A percentile compares a stretch with the other conserved stretches of the same genome.
phyloP scores from a whole-genome alignment of 2,888 invertebrate species.

The Meandrusa payeni region DNA sequence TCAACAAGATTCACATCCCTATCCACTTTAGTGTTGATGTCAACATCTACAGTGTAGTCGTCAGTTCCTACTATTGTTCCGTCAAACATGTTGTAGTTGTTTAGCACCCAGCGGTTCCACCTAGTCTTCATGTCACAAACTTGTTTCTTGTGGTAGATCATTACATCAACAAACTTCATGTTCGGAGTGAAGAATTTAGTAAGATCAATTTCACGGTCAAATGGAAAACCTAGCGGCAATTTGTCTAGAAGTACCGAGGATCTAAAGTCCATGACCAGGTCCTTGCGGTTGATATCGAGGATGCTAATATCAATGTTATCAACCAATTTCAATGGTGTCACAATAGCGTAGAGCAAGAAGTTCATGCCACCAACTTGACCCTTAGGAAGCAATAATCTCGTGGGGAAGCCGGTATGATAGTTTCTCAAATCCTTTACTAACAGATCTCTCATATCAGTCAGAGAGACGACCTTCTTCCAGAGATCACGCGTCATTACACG shows the following conservation, averaged over 20 bases:
- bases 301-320: constrained; percentile 57
- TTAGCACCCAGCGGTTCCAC: constrained; percentile 62
- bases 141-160: constrained; percentile 82
- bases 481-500: constrained; percentile 83
- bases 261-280: constrained; percentile 60
- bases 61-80: constrained; percentile 47
- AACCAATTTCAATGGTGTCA: constrained; percentile 75
- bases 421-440: constrained; percentile 58
- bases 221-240: constrained; percentile 86
- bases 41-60: constrained; percentile 50
- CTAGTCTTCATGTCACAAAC: constrained; percentile 66
- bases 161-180: constrained; percentile 83
- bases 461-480: constrained; percentile 82
- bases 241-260: constrained; percentile 77
- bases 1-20: constrained; percentile 33
- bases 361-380: constrained; percentile 85
- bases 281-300: constrained; percentile 69
- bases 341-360: constrained; percentile 83
- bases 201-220: constrained; percentile 84
- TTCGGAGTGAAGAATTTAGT: constrained; percentile 83
- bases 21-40: constrained; percentile 38
- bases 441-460: constrained; percentile 60
- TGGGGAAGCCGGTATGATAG: constrained; percentile 85
- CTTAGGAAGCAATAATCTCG: constrained; percentile 85
- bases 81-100: constrained; percentile 52